A percentile compares a stretch with the other conserved stretches of the same genome.
phyloP scores from a whole-genome alignment of 2,888 invertebrate genomes.

The Byasa hedistus region DNA sequence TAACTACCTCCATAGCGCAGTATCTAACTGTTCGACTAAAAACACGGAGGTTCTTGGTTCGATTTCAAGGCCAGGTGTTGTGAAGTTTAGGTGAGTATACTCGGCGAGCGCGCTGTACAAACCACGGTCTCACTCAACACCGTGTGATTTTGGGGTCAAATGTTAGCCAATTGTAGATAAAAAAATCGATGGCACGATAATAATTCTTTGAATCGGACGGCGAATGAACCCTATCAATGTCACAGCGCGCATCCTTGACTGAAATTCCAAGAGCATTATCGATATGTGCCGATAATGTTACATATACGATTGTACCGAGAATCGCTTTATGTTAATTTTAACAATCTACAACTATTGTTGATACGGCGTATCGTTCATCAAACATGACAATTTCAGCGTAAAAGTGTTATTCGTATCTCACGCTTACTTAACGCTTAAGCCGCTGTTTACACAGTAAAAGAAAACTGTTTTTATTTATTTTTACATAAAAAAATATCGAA shows the following conservation, averaged over 20 bases:
- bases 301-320: slow-evolving; percentile 24
- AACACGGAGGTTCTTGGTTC: too few relatives aligned
- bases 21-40: too few relatives aligned
- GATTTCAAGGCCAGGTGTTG: too few relatives aligned
- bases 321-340: slow-evolving; percentile 24
- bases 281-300: slow-evolving; percentile 26
- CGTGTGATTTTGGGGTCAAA: too few relatives aligned
- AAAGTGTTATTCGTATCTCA: slow-evolving; percentile 11
- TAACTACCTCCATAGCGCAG: too few relatives aligned
- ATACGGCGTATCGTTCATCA: slow-evolving; percentile 21
- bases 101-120: too few relatives aligned
- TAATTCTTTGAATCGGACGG: slow-evolving; percentile 35
- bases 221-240: slow-evolving; percentile 36
- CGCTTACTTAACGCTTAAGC: slow-evolving; percentile 3
- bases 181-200: slow-evolving; percentile 32
- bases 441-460: too few relatives aligned
- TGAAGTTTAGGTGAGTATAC: too few relatives aligned
- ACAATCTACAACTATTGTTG: slow-evolving; percentile 7
- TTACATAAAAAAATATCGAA: too few relatives aligned
- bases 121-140: too few relatives aligned
- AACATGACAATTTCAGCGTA: slow-evolving; percentile 5
- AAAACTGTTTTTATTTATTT: too few relatives aligned
- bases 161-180: slow-evolving; percentile 9
- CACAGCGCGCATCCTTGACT: slow-evolving; percentile 33
- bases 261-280: slow-evolving; percentile 32